phyloP scores from a whole-genome alignment of 2,888 invertebrate genomes.

The Falcaria lacertinaria region DNA sequence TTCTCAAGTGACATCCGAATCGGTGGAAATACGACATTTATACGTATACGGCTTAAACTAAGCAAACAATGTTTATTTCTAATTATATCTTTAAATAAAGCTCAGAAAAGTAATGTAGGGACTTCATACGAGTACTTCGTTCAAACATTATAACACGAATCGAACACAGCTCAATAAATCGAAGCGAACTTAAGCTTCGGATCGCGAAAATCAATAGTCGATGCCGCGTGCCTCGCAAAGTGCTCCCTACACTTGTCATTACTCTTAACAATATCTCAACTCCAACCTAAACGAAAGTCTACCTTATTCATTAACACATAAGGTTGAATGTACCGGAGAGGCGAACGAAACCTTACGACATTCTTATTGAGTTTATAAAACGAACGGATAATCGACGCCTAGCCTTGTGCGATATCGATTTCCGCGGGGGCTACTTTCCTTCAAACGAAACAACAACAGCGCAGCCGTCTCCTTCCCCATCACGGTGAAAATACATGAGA shows the following conservation, averaged over 20 bases:
- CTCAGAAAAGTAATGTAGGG: not conserved
- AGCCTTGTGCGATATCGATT: constrained; percentile 81
- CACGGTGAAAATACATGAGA: constrained; percentile 10
- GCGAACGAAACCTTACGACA: constrained; percentile 13
- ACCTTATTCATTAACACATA: not conserved
- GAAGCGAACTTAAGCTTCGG: constrained; percentile 45
- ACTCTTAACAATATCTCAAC: constrained; percentile 14
- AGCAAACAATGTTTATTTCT: too few relatives aligned
- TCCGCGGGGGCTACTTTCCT: constrained; percentile 60
- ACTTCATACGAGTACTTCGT: constrained; percentile 1
- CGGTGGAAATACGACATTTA: too few relatives aligned
- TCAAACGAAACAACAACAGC: constrained; percentile 28
- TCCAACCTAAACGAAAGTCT: constrained; percentile 10
- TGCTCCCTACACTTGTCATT: constrained; percentile 18
- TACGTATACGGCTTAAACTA: too few relatives aligned
- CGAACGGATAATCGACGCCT: constrained; percentile 76
- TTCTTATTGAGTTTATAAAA: constrained; percentile 23
- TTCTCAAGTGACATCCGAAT: too few relatives aligned
- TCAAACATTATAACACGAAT: not conserved
- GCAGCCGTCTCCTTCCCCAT: constrained; percentile 33
- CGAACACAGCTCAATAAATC: constrained; percentile 56
- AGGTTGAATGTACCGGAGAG: constrained; percentile 7
- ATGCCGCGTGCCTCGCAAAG: constrained; percentile 44
- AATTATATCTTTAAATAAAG: too few relatives aligned
- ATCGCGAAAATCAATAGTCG: constrained; percentile 73